Conservation (phyloP, 2,113 vertebrate species). For the Cervus canadensis region DNA sequence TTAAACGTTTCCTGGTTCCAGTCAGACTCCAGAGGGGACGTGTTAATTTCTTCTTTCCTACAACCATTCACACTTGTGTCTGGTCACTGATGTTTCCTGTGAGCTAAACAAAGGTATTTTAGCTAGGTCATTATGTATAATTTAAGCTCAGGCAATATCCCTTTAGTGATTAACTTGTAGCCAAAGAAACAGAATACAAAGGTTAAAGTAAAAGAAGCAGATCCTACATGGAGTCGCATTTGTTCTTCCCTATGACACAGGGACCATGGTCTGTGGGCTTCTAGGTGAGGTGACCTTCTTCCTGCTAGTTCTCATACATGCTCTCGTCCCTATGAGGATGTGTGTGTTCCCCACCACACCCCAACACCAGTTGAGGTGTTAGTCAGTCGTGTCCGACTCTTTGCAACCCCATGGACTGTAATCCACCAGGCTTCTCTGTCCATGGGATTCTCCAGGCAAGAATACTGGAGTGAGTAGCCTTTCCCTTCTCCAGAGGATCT, state of each 20-base stretch:
- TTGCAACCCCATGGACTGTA: neutral
- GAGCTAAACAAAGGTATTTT: neutral
- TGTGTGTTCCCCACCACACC: neutral
- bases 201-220: neutral
- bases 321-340: neutral
- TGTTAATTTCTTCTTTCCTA: neutral
- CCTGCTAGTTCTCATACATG: neutral
- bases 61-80: accelerated
- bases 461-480: neutral
- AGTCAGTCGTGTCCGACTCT: neutral
- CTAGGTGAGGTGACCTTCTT: neutral
- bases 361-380: neutral
- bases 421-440: neutral
- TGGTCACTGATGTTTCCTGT: neutral
- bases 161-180: neutral
- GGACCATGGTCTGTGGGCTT: neutral
- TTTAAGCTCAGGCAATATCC: neutral
- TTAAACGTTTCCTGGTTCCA: neutral
- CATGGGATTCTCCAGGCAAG: neutral
- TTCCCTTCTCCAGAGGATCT: neutral
- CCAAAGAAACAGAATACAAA: neutral
- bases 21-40: neutral
- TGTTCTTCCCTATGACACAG: neutral
- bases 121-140: neutral
- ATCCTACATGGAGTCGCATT: neutral